These are phyloP conservation scores for Seriola dumerili DNA, from an alignment of 2,113 vertebrate genomes.

Conservation along the genomic window DNA sequence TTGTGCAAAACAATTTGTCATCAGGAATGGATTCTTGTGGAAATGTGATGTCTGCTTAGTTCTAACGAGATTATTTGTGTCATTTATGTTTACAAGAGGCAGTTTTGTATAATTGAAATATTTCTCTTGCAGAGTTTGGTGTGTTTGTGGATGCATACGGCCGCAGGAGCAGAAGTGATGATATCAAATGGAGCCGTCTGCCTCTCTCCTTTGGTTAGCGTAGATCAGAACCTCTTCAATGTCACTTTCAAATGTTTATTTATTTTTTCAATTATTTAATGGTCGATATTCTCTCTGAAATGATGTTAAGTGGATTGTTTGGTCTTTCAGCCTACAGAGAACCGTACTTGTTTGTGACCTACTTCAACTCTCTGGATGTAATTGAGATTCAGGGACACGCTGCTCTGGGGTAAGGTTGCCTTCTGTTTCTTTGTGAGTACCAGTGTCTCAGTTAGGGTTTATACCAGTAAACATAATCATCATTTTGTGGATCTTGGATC, in stretches of 20 bases:
- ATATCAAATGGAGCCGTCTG: constrained; percentile 98
- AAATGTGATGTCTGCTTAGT: background rate
- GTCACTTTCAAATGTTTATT: background rate
- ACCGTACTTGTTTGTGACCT: constrained; percentile 98
- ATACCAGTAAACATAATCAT: background rate
- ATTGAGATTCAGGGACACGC: constrained; percentile 96
- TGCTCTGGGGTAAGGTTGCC: constrained; percentile 90
- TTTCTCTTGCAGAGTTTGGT: constrained; percentile 90
- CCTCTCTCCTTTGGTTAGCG: constrained; percentile 95
- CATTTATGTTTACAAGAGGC: background rate
- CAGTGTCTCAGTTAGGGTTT: background rate
- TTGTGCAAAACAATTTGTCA: background rate
- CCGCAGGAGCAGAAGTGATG: constrained; percentile 94
- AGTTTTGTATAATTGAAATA: background rate
- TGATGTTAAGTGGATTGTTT: background rate
- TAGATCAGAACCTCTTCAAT: background rate
- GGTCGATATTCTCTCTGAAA: background rate
- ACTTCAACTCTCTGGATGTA: constrained; percentile 98
- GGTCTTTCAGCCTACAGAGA: constrained; percentile 93
- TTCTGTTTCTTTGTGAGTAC: constrained; percentile 7
- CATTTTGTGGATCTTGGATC: background rate
- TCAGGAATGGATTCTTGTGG: background rate
- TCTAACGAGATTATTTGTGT: background rate
- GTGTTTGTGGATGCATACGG: constrained; percentile 98
- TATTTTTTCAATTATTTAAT: background rate